Conservation (phyloP, 2,113 vertebrate species). For the Eupsittula cactorum region DNA sequence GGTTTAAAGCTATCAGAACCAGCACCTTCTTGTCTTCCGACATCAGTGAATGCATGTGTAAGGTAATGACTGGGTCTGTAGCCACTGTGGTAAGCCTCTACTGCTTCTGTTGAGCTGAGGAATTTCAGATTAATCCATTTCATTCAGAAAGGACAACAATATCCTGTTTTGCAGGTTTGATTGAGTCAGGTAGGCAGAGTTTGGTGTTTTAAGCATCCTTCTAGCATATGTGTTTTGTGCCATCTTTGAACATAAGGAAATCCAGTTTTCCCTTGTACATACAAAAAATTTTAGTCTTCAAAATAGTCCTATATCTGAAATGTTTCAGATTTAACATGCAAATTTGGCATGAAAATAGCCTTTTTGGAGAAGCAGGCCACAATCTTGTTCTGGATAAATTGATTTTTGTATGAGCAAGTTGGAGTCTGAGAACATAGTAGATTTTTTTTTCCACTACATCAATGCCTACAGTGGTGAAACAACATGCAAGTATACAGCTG, state of each 20-base stretch:
- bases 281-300: not conserved
- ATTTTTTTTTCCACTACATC: not conserved
- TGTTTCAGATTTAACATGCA: conserved; percentile 1
- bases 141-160: not conserved
- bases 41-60: rapidly evolving
- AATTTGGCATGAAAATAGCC: conserved; percentile 15
- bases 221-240: not conserved
- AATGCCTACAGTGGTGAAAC: not conserved
- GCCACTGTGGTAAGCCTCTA: not conserved
- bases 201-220: not conserved
- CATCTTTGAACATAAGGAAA: not conserved
- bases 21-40: not conserved
- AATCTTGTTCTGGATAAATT: conserved; percentile 10
- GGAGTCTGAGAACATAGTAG: not conserved
- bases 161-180: not conserved
- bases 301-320: conserved; percentile 2
- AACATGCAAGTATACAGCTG: not conserved
- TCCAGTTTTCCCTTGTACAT: not conserved
- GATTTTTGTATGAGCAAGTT: not conserved
- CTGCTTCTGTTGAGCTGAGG: not conserved
- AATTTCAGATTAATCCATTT: not conserved
- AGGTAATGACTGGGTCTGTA: not conserved
- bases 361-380: conserved; percentile 3
- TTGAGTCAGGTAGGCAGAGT: not conserved
- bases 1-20: not conserved